These are phyloP conservation scores for Oreochromis tanganicae DNA, from an alignment of 2,113 vertebrate genomes.

Conservation along the genomic window DNA sequence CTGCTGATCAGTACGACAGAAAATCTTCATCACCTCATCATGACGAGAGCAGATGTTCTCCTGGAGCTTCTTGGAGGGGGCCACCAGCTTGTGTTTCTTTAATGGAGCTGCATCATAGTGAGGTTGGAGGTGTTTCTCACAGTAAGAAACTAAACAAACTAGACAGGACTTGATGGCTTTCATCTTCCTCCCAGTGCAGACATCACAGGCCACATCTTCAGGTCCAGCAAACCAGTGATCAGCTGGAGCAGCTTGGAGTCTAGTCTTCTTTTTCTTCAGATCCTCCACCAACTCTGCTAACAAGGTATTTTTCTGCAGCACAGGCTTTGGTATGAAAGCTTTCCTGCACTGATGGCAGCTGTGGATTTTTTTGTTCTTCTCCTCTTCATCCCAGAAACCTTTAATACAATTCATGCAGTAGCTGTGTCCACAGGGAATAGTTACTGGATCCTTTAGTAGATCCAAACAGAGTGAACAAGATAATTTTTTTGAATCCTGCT, in stretches of 20 bases:
- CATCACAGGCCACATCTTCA: not conserved
- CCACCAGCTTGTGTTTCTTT: too few species aligned
- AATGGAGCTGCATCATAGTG: not conserved
- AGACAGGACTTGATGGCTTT: not conserved
- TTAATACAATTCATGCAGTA: not conserved
- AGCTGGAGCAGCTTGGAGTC: not conserved
- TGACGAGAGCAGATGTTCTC: too few species aligned
- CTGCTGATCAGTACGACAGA: too few species aligned
- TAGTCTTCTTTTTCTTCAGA: not conserved
- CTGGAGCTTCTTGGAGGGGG: too few species aligned
- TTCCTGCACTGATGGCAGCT: not conserved
- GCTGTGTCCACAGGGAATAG: not conserved
- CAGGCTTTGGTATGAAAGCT: not conserved
- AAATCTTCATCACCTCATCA: too few species aligned
- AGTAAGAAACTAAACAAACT: fast-evolving
- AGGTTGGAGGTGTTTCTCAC: not conserved
- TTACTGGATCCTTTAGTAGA: constrained; percentile 1
- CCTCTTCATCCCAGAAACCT: not conserved
- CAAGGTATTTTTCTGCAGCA: not conserved
- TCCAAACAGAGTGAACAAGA: not conserved
- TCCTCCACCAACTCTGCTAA: not conserved
- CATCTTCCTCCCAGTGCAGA: not conserved
- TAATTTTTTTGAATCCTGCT: not conserved
- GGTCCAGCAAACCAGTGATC: not conserved
- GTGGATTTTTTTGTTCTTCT: not conserved